phyloP scores from a whole-genome alignment of 2,797 vertebrate genomes.

The Hypotaenidia okinawae region DNA sequence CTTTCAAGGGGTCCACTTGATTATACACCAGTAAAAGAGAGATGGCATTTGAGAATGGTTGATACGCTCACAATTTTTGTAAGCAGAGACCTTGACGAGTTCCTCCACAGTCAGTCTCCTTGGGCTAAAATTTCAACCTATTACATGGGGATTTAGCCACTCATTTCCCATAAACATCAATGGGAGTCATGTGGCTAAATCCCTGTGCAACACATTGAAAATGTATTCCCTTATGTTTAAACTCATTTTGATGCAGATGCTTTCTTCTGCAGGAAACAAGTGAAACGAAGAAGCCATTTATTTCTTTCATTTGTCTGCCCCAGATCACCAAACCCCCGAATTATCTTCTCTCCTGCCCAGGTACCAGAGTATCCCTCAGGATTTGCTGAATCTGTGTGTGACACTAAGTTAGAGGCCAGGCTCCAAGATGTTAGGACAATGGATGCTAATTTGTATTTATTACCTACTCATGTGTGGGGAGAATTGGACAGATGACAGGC shows the following conservation, averaged over 20 bases:
- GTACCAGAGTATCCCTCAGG: not conserved
- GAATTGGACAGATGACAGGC: conserved; percentile 35
- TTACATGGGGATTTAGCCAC: conserved; percentile 68
- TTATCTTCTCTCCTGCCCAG: not conserved
- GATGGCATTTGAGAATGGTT: conserved; percentile 20
- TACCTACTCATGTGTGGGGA: conserved; percentile 3
- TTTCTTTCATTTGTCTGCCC: conserved; percentile 59
- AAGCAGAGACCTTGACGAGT: conserved; percentile 56
- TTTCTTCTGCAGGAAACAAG: conserved; percentile 60
- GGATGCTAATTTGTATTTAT: conserved; percentile 54
- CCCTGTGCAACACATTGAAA: conserved; percentile 62
- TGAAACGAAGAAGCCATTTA: conserved; percentile 31
- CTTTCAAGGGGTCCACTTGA: conserved; percentile 3
- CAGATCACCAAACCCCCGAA: conserved; percentile 19
- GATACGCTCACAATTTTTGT: not conserved
- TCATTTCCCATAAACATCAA: conserved; percentile 68
- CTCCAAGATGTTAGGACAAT: conserved; percentile 23
- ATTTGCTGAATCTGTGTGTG: not conserved
- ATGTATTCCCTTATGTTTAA: conserved; percentile 69
- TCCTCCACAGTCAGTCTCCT: conserved; percentile 58
- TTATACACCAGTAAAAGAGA: conserved; percentile 4
- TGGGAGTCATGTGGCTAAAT: conserved; percentile 68
- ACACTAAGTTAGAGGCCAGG: conserved; percentile 34
- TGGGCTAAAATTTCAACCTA: conserved; percentile 71
- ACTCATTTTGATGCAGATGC: conserved; percentile 65